These are phyloP conservation scores for Eupsilia transversa DNA, from an alignment of 2,888 invertebrate genomes.

Conservation along the genomic window DNA sequence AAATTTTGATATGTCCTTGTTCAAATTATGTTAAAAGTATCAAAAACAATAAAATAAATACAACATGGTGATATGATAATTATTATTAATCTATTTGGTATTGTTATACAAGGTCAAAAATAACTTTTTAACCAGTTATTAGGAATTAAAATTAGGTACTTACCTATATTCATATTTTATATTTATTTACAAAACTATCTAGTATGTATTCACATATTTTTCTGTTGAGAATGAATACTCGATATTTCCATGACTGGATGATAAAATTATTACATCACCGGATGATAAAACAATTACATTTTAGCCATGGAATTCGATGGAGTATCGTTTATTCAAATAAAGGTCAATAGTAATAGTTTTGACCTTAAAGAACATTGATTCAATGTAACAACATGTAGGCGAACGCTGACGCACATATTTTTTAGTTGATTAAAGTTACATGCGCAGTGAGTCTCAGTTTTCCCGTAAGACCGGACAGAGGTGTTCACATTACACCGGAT, in stretches of 20 bases:
- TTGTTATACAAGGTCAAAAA: constrained; percentile 42
- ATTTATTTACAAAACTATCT: constrained; percentile 37
- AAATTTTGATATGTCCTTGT: constrained; percentile 43
- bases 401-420: neutral
- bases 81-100: neutral
- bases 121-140: neutral
- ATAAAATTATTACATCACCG: neutral
- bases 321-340: neutral
- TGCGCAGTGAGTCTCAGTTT: no score
- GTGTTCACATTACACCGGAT: no score
- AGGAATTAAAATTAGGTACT: neutral
- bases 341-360: no score
- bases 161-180: constrained; percentile 21
- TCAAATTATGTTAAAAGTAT: constrained; percentile 19
- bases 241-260: no score
- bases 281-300: neutral
- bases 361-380: neutral
- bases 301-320: no score
- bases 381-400: neutral
- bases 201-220: constrained; percentile 2
- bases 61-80: neutral
- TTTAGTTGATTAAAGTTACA: neutral
- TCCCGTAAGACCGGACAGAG: no score
- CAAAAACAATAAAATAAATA: constrained; percentile 4
- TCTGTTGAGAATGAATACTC: neutral